Base-by-base conservation (phyloP, 2,888 invertebrate species). In the Sussaba pulchella region DNA sequence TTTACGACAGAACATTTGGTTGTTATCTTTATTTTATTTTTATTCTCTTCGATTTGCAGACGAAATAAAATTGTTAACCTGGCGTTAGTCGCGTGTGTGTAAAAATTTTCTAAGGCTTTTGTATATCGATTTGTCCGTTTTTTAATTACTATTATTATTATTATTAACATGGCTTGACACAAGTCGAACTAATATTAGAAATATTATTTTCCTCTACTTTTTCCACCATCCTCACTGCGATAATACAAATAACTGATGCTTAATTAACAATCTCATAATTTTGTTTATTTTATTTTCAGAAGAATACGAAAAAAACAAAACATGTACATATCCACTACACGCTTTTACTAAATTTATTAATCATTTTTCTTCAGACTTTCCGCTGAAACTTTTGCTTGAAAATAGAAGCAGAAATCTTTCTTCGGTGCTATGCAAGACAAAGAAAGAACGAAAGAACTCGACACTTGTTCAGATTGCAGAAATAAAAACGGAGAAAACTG, bases 261-360 rank as follows among this genome's bases (percentile, higher is more conserved):
- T 36, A n/a, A 31, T 70, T 70, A 57, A 70, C 70, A 70, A 70
- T 14, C 1, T 26, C 57, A 57, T 57, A 31, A 57, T 70, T 57
- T 70, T 17, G 24, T 69, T 57, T 39, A 31, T 39, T 36, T 57
- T 36, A 36, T 57, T 57, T 57, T 57, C 8, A 54, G 52, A 14
- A 45, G 41, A 69, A 69, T 24, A 26, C 3, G 39, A 52, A 14
- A 45, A 43, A 52, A 69, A 24, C 39, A 26, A 14, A 36, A 52
- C 39, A n/a, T 52, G 50, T 47, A 67, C n/a, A 63, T 17, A 19
- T 12, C 36, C 26, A 5, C 5, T 17, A 57, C 57, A 57, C 31
- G 31, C 43, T 70, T 36, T 36, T 36, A 50, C 43, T 57, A 17
- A 5, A 31, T 5, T 50, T 47, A 14, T 57, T 57, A 19, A 17